Conservation (phyloP, 1,140 invertebrate genomes). For the Dendroctonus ponderosae region DNA sequence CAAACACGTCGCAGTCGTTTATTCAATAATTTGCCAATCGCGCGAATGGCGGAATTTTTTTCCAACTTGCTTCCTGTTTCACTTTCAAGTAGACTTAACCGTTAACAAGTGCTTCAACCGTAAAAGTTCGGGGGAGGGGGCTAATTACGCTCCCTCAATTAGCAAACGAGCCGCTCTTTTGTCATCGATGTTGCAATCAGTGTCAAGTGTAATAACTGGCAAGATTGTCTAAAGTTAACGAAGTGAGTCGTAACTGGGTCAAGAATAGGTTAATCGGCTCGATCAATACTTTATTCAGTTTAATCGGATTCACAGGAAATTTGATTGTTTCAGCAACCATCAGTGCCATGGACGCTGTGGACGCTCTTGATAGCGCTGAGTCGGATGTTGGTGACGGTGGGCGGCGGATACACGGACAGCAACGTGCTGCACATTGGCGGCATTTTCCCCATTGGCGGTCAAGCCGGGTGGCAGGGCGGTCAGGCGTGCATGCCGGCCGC, state of each 20-base stretch:
- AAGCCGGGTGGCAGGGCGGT: slow-evolving; percentile 94
- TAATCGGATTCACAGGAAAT: not conserved
- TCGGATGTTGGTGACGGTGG: slow-evolving; percentile 32
- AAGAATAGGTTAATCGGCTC: not conserved
- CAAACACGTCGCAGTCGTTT: too few relatives aligned
- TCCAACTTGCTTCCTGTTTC: too few relatives aligned
- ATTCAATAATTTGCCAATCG: too few relatives aligned
- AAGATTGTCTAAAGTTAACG: slow-evolving; percentile 1
- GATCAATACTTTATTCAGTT: not conserved
- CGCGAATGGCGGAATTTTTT: too few relatives aligned
- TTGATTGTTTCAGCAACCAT: slow-evolving; percentile 46
- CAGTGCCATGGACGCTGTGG: slow-evolving; percentile 45
- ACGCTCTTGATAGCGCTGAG: slow-evolving; percentile 39
- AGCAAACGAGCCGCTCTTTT: too few relatives aligned
- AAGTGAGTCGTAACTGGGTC: not conserved
- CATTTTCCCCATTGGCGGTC: slow-evolving; percentile 93
- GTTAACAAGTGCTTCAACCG: too few relatives aligned
- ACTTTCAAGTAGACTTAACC: too few relatives aligned
- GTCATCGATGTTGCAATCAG: too few relatives aligned
- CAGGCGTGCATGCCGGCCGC: slow-evolving; percentile 95
- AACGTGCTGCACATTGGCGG: slow-evolving; percentile 93
- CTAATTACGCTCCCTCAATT: too few relatives aligned
- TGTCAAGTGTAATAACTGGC: not conserved
- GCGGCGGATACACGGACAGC: slow-evolving; percentile 52
- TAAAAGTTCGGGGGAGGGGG: too few relatives aligned